A percentile compares a stretch with the other conserved stretches of the same genome.
Evolutionary conservation across 2,888 invertebrate genomes (phyloP).

Genomic region (Amiota minor): DNA sequence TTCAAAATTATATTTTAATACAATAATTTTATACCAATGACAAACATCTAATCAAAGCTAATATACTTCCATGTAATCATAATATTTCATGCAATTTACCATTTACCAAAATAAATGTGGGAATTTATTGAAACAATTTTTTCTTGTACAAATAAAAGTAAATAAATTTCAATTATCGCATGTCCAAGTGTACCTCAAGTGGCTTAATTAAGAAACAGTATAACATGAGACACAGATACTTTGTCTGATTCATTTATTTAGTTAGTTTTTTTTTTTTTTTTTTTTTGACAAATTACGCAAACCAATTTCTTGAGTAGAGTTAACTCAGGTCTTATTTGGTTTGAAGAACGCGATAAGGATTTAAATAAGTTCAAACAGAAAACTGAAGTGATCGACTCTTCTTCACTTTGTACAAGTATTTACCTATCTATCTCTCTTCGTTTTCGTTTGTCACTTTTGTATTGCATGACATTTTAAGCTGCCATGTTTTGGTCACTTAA

Average conservation of each 20-base stretch:
- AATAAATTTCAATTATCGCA: slow-evolving; percentile 49
- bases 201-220: slow-evolving; percentile 45
- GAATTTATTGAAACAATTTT: slow-evolving; percentile 26
- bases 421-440: too few relatives aligned
- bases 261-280: neutral
- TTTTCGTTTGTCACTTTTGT: too few relatives aligned
- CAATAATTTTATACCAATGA: too few relatives aligned
- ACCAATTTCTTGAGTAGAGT: neutral
- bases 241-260: too few relatives aligned
- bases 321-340: neutral
- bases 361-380: slow-evolving; percentile 40
- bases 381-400: slow-evolving; percentile 40
- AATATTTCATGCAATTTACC: too few relatives aligned
- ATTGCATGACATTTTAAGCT: too few relatives aligned
- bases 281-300: slow-evolving; percentile 36
- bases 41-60: too few relatives aligned
- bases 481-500: too few relatives aligned
- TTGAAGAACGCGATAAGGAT: slow-evolving; percentile 19
- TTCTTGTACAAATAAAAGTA: slow-evolving; percentile 4
- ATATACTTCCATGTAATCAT: too few relatives aligned
- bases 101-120: slow-evolving; percentile 27
- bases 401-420: too few relatives aligned
- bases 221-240: neutral
- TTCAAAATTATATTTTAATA: too few relatives aligned
- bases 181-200: slow-evolving; percentile 45